phyloP scores from a whole-genome alignment of 2,113 vertebrate genomes.

The Lampris megalopsis region DNA sequence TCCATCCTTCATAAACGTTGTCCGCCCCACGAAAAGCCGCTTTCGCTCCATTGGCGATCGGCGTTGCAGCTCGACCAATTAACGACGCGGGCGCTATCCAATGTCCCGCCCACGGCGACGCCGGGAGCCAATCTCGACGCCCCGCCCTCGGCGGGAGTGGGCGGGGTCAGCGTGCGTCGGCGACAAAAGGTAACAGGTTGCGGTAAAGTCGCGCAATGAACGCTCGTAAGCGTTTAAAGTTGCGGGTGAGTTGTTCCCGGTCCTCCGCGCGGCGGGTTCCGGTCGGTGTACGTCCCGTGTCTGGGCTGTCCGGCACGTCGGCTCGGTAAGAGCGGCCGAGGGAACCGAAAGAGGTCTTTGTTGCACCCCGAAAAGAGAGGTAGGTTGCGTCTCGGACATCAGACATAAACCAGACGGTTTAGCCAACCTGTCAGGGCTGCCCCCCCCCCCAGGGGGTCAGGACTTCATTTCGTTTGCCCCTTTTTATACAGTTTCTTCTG shows the following conservation, averaged over 20 bases:
- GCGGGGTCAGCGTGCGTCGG: constrained; percentile 66
- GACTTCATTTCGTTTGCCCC: too few relatives aligned
- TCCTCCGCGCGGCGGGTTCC: not conserved
- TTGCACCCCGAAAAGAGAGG: not conserved
- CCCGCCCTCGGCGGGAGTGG: constrained; percentile 27
- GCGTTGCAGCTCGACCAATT: constrained; percentile 50
- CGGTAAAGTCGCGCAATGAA: constrained; percentile 56
- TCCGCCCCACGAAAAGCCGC: too few relatives aligned
- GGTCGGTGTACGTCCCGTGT: not conserved
- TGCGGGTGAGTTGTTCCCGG: constrained; percentile 2
- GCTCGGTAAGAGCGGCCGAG: too few relatives aligned
- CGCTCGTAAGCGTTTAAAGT: constrained; percentile 33
- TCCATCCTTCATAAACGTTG: too few relatives aligned
- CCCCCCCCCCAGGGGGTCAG: too few relatives aligned
- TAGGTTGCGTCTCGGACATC: constrained; percentile 27
- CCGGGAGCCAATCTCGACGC: constrained; percentile 65
- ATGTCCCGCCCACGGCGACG: constrained; percentile 39
- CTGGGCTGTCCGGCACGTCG: too few relatives aligned
- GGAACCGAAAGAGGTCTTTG: too few relatives aligned
- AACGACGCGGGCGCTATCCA: not conserved
- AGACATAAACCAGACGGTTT: too few relatives aligned
- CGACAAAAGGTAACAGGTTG: constrained; percentile 85
- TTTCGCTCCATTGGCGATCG: constrained; percentile 30
- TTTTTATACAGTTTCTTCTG: too few relatives aligned
- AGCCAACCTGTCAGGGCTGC: too few relatives aligned